phyloP scores from a whole-genome alignment of 2,797 vertebrate genomes.

The Zalophus californianus region DNA sequence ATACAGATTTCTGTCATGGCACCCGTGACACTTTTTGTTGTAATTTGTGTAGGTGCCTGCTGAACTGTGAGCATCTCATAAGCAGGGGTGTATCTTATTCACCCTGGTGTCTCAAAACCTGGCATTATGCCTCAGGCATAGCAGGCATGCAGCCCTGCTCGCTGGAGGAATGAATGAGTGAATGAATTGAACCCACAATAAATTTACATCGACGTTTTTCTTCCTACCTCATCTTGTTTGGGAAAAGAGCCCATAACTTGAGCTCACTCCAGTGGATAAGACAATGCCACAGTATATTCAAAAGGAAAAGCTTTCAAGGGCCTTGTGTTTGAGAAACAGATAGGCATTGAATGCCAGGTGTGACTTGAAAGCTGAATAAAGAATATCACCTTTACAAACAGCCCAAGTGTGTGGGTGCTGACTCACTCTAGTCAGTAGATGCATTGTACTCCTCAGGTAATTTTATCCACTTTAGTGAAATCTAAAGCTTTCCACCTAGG shows the following conservation, averaged over 20 bases:
- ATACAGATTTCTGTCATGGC: not conserved
- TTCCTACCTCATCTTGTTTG: not conserved
- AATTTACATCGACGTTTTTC: not conserved
- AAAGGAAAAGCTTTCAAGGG: not conserved
- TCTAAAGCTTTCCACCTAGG: not conserved
- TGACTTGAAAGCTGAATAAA: slow-evolving; percentile 30
- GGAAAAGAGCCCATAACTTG: slow-evolving; percentile 38
- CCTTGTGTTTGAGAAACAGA: slow-evolving; percentile 58
- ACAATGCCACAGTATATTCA: not conserved
- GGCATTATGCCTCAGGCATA: not conserved
- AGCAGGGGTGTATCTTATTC: not conserved
- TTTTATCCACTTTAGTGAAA: slow-evolving; percentile 54
- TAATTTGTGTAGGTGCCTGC: not conserved
- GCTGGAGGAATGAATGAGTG: not conserved
- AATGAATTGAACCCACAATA: not conserved
- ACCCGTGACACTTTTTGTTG: not conserved
- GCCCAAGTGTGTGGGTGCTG: not conserved
- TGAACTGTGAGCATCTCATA: not conserved
- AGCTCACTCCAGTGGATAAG: not conserved
- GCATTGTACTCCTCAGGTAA: not conserved
- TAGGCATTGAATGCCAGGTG: slow-evolving; percentile 41
- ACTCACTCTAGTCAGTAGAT: not conserved
- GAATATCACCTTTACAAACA: not conserved
- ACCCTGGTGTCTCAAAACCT: not conserved
- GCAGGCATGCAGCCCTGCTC: not conserved